Evolutionary conservation across 2,888 invertebrate species (phyloP).

Genomic region (Troilus luridus): DNA sequence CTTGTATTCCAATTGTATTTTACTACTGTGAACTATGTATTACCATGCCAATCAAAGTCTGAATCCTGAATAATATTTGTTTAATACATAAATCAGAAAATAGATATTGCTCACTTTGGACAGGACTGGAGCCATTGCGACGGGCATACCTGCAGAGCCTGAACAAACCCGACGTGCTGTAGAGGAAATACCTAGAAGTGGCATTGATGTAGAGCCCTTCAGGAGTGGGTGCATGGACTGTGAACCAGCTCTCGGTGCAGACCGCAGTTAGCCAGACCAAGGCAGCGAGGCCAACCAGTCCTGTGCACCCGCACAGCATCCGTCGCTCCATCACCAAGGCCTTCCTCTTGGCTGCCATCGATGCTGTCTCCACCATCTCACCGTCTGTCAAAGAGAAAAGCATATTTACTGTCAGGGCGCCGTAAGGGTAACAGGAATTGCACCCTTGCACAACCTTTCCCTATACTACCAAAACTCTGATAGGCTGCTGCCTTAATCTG

Average conservation of each 20-base stretch:
- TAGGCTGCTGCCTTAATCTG: too few species aligned
- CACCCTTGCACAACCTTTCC: too few species aligned
- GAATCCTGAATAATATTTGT: too few species aligned
- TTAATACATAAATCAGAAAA: not conserved
- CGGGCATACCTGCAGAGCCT: conserved; percentile 72
- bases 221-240: conserved; percentile 70
- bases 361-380: conserved; percentile 54
- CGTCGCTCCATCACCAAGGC: conserved; percentile 78
- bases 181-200: conserved; percentile 74
- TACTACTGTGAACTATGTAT: too few species aligned
- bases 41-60: too few species aligned
- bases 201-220: conserved; percentile 72
- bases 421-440: too few species aligned
- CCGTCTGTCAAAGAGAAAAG: not conserved
- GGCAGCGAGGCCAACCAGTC: conserved; percentile 76
- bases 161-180: conserved; percentile 82
- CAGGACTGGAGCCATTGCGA: conserved; percentile 64
- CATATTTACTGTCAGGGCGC: too few species aligned
- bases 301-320: conserved; percentile 80
- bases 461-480: too few species aligned
- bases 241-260: conserved; percentile 82
- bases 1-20: too few species aligned
- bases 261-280: conserved; percentile 82
- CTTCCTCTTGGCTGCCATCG: conserved; percentile 59
- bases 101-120: conserved; percentile 63